These are phyloP conservation scores for Eueides isabella DNA, from an alignment of 1,140 invertebrate species.

Conservation along the genomic window DNA sequence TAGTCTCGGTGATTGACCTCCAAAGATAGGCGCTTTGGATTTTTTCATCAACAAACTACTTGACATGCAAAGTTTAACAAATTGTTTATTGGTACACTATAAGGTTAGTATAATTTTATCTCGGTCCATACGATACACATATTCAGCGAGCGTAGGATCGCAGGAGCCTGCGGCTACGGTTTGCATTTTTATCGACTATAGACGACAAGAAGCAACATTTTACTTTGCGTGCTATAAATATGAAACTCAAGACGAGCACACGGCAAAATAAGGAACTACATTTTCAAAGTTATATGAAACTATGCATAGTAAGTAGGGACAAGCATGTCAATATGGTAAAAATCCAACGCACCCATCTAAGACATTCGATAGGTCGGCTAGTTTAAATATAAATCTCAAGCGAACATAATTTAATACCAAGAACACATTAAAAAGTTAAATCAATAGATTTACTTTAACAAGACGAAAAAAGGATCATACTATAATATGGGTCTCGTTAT, in stretches of 20 bases:
- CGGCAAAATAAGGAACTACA: constrained; percentile 59
- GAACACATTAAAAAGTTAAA: background rate
- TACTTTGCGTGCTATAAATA: constrained; percentile 80
- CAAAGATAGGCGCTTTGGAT: constrained; percentile 33
- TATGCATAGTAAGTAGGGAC: constrained; percentile 71
- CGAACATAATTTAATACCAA: background rate
- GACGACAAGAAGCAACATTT: constrained; percentile 72
- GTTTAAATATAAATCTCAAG: constrained; percentile 13
- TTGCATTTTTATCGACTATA: constrained; percentile 79
- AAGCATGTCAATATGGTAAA: constrained; percentile 46
- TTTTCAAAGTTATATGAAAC: constrained; percentile 76
- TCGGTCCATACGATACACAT: constrained; percentile 50
- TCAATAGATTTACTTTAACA: no score
- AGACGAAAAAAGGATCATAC: no score
- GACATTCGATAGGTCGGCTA: constrained; percentile 12
- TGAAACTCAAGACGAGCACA: constrained; percentile 69
- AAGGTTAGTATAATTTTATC: constrained; percentile 58
- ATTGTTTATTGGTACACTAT: constrained; percentile 53
- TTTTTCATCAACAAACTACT: constrained; percentile 2
- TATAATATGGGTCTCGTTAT: no score
- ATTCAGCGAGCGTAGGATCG: constrained; percentile 59
- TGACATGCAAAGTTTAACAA: constrained; percentile 46
- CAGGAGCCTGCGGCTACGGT: constrained; percentile 65
- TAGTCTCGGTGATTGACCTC: constrained; percentile 44
- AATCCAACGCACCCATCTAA: constrained; percentile 34